phyloP scores from a whole-genome alignment of 1,140 invertebrate species.

The Laupala kohalensis region DNA sequence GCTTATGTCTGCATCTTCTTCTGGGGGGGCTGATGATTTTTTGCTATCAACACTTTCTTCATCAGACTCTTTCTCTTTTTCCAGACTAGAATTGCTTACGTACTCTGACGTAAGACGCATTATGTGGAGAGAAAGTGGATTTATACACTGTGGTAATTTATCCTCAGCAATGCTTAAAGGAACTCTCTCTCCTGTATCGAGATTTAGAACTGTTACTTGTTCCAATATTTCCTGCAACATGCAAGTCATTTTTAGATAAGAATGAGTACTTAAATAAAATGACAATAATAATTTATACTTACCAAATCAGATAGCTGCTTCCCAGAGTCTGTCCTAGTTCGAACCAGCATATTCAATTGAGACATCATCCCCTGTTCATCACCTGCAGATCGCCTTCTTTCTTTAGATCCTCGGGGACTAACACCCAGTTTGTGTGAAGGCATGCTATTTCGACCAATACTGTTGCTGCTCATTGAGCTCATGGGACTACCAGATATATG shows the following conservation, averaged over 20 bases:
- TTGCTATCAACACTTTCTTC: conserved; percentile 72
- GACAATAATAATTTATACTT: conserved; percentile 8
- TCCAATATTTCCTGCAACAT: conserved; percentile 68
- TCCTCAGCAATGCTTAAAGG: conserved; percentile 81
- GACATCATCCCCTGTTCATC: conserved; percentile 48
- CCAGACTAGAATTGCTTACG: conserved; percentile 56
- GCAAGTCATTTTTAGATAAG: background rate
- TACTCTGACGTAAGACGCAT: conserved; percentile 86
- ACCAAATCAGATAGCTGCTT: conserved; percentile 69
- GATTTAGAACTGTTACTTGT: conserved; percentile 81
- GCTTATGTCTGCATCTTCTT: conserved; percentile 33
- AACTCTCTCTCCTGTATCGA: conserved; percentile 84
- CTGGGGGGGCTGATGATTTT: conserved; percentile 44
- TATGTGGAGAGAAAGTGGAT: conserved; percentile 86
- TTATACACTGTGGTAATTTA: conserved; percentile 78
- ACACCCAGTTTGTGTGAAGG: conserved; percentile 35
- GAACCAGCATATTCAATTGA: conserved; percentile 58
- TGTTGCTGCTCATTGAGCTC: conserved; percentile 26
- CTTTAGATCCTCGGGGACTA: conserved; percentile 34
- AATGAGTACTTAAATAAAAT: background rate
- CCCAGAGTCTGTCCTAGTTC: conserved; percentile 70
- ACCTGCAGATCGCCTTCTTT: conserved; percentile 55
- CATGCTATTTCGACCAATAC: conserved; percentile 43
- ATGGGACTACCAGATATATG: conserved; percentile 30
- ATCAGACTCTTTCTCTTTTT: conserved; percentile 65